Evolutionary conservation across 1,140 invertebrate genomes (phyloP), one percentile per base, ranked within the genome.

Genomic region (Aphelinus certus): DNA sequence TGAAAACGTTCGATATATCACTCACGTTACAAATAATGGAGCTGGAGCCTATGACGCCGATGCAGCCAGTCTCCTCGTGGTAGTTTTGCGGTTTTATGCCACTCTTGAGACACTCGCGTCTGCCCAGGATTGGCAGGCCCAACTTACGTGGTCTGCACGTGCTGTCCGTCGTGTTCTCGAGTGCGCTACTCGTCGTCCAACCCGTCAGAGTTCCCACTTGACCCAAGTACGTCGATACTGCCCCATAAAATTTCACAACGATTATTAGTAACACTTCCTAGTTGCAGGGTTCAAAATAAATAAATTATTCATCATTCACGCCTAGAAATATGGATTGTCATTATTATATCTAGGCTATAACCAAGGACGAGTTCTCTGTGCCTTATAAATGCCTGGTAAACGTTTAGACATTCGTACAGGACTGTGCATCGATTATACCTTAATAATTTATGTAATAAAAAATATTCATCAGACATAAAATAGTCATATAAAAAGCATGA

Each of bases 181-280:
- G 75, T 3, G 79, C 76, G 64, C 61, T 67, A 0, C 49, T 62
- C 70, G 10, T 79, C 0, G 88, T 85, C 91, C 91, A 92, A 42
- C 90, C 89, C n/a, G 85, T 83, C 1, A 92, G 79, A 2, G 89
- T 90, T 7, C 88, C 90, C 46, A 89, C 86, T 81, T 90, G 88
- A 2, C 90, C 90, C 2, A 89, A 83, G 80, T 90, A 91, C 49
- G 85, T 87, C 9, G 84, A 83, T 62, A 82, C 87, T 88, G 45
- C 9, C 51, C 51, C 51, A 53, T 26, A 26, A 26, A 26, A 26
- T 0, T 73, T 64, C 48, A 60, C 7, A 70, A 10, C 9, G 58
- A 60, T 9, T 9, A 60, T 60, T 9, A n/a, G 10, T 60, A 4
- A 9, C 58, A 43, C 4, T 26, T n/a, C 7, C 10, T 26, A n/a